A percentile compares a stretch with the other conserved stretches of the same genome.
phyloP scores from a whole-genome alignment of 2,888 invertebrate genomes.

The Dysmachus trigonus region DNA sequence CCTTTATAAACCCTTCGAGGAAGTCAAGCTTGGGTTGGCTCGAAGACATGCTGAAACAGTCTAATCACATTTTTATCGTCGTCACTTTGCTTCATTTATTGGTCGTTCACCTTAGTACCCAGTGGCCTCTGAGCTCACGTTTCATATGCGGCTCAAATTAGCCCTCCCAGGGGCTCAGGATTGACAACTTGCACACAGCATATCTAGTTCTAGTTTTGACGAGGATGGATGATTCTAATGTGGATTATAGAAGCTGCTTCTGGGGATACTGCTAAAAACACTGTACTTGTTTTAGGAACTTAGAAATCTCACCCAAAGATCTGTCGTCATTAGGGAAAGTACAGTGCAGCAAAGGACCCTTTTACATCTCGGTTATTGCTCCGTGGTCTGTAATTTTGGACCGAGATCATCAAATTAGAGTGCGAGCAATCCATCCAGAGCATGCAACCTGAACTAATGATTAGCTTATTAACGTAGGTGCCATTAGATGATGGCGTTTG shows the following conservation, averaged over 20 bases:
- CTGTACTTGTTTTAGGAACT: background rate
- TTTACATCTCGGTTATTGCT: constrained; percentile 12
- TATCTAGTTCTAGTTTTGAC: background rate
- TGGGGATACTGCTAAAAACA: constrained; percentile 1
- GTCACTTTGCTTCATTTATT: constrained; percentile 30
- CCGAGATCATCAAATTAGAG: constrained; percentile 18
- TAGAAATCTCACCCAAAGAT: background rate
- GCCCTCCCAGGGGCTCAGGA: background rate
- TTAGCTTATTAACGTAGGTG: constrained; percentile 29
- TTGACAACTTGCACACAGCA: background rate
- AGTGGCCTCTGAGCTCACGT: constrained; percentile 28
- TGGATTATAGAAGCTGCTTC: constrained; percentile 27
- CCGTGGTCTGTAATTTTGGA: constrained; percentile 18
- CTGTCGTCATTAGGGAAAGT: constrained; percentile 22
- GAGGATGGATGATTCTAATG: constrained; percentile 23
- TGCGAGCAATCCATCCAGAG: background rate
- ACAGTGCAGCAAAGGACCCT: background rate
- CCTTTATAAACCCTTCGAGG: constrained; percentile 1
- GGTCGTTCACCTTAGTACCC: constrained; percentile 25
- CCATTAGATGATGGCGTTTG: constrained; percentile 32
- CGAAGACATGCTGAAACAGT: background rate
- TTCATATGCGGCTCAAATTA: constrained; percentile 31
- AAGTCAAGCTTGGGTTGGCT: background rate
- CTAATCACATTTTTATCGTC: constrained; percentile 20
- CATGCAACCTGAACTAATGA: constrained; percentile 35